These are phyloP conservation scores for Tyrophagus putrescentiae DNA, from an alignment of 1,140 invertebrate genomes.

Conservation along the genomic window DNA sequence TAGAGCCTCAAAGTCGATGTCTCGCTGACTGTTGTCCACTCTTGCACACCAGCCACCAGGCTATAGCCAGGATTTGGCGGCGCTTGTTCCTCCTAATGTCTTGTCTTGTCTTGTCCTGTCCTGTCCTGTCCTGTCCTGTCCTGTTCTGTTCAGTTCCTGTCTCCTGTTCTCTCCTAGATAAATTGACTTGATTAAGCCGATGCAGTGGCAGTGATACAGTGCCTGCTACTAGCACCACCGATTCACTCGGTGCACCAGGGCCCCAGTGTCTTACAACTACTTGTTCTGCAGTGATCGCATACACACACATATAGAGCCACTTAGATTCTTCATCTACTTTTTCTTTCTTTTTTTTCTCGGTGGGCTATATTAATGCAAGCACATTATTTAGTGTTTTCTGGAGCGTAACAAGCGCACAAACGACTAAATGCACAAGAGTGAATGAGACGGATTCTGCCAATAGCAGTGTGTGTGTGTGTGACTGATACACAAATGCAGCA, in stretches of 20 bases:
- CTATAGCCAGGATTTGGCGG: constrained; percentile 5
- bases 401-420: constrained; percentile 10
- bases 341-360: not conserved
- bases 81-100: constrained; percentile 3
- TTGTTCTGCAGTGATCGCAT: too few species aligned
- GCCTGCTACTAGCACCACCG: not conserved
- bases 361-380: not conserved
- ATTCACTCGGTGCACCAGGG: not conserved
- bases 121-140: constrained; percentile 13
- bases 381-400: constrained; percentile 12
- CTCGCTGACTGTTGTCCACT: not conserved
- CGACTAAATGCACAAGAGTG: too few species aligned
- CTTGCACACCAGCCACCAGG: constrained; percentile 7
- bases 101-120: constrained; percentile 12
- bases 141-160: too few species aligned
- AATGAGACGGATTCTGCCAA: too few species aligned
- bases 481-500: not conserved
- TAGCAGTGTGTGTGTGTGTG: too few species aligned
- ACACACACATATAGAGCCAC: constrained; percentile 7
- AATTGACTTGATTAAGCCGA: constrained; percentile 14
- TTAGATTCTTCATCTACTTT: not conserved
- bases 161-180: constrained; percentile 8
- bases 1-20: not conserved
- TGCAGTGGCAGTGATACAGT: not conserved
- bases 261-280: not conserved